phyloP scores from a whole-genome alignment of 2,113 vertebrate species.

The Gambusia holbrooki region DNA sequence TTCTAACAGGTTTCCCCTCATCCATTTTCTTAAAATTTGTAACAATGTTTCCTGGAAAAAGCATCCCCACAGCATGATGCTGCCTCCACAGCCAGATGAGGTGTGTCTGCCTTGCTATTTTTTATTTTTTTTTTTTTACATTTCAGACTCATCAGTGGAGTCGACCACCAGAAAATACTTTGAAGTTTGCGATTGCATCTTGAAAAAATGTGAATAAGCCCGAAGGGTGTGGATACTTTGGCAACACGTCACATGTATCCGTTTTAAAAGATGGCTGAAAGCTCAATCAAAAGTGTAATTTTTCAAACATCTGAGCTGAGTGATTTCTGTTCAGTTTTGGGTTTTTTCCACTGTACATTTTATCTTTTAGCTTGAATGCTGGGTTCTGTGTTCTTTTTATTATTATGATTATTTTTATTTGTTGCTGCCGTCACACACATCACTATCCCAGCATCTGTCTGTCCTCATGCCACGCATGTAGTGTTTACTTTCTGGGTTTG shows the following conservation, averaged over 20 bases:
- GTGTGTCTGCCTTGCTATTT: too few species aligned
- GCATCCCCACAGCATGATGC: not conserved
- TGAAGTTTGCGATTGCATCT: too few species aligned
- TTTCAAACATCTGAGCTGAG: constrained; percentile 38
- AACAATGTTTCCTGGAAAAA: not conserved
- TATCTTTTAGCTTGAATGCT: not conserved
- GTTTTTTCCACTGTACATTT: not conserved
- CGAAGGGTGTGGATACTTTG: too few species aligned
- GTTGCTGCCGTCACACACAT: not conserved
- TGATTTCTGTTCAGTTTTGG: not conserved
- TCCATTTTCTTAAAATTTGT: not conserved
- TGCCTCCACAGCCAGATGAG: not conserved
- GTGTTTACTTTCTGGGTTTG: constrained; percentile 53
- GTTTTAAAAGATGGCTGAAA: not conserved
- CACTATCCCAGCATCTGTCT: constrained; percentile 23
- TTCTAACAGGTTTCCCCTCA: not conserved
- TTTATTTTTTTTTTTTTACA: not conserved
- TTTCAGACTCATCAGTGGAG: too few species aligned
- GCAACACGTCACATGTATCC: too few species aligned
- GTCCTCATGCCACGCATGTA: constrained; percentile 23
- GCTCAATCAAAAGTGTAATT: too few species aligned
- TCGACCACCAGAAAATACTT: too few species aligned
- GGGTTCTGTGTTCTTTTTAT: not conserved
- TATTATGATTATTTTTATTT: too few species aligned
- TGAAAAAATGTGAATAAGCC: too few species aligned